Percentiles rank a stretch among this genome's conserved stretches.
Evolutionary conservation across 2,888 invertebrate genomes (phyloP).

Genomic region (Holacanthella duospinosa): DNA sequence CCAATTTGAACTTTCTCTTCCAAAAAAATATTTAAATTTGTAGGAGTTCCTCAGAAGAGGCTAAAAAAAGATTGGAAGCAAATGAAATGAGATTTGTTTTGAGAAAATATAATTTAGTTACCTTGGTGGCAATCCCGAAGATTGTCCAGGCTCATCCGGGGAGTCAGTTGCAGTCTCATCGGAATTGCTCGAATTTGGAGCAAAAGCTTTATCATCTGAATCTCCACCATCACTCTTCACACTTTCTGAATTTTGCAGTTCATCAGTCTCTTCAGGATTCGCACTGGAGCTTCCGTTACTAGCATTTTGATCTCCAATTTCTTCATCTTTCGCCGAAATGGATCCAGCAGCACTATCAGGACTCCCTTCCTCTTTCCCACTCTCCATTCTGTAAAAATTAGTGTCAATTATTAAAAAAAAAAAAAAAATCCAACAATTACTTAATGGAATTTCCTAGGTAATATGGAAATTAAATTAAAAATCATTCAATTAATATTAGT

Average conservation of each 20-base stretch:
- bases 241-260: not conserved
- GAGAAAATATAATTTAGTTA: no score
- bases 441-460: no score
- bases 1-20: no score
- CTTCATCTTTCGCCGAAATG: not conserved
- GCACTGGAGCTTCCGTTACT: constrained; percentile 10
- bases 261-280: not conserved
- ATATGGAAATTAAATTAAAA: no score
- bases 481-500: no score
- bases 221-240: constrained; percentile 11
- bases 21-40: no score
- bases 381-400: constrained; percentile 9
- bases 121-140: constrained; percentile 34
- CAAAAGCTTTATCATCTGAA: constrained; percentile 16
- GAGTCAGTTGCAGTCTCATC: constrained; percentile 6
- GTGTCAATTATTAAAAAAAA: not conserved
- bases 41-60: no score
- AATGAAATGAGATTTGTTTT: no score
- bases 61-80: no score
- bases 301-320: constrained; percentile 18
- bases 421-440: no score
- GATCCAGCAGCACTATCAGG: not conserved
- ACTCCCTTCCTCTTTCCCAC: not conserved
- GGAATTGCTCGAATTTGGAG: constrained; percentile 10
- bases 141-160: constrained; percentile 24